phyloP scores from a whole-genome alignment of 2,888 invertebrate genomes.

The Cloeon dipterum region DNA sequence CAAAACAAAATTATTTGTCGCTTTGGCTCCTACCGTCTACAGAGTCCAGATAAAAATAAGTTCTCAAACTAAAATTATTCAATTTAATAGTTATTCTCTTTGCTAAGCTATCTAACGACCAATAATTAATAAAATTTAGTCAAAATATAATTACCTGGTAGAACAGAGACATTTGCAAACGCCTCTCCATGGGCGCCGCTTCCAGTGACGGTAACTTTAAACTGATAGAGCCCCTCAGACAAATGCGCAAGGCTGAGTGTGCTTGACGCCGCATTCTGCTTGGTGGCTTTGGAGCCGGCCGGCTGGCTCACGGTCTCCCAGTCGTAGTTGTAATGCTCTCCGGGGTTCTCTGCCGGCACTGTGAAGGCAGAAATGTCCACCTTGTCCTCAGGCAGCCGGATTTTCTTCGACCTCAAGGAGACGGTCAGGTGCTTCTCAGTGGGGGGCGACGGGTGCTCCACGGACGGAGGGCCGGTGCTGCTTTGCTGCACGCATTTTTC shows the following conservation, averaged over 20 bases:
- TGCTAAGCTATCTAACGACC: no score
- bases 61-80: no score
- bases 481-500: no score
- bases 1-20: no score
- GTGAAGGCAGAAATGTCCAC: slow-evolving; percentile 64
- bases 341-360: slow-evolving; percentile 45
- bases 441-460: slow-evolving; percentile 15
- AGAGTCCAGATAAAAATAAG: no score
- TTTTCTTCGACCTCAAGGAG: slow-evolving; percentile 50
- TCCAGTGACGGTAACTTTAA: slow-evolving; percentile 67
- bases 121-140: no score
- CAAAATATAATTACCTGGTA: slow-evolving; percentile 48
- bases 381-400: slow-evolving; percentile 62
- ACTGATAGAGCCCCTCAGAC: slow-evolving; percentile 67
- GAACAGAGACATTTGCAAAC: slow-evolving; percentile 72
- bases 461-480: no score
- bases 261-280: slow-evolving; percentile 62
- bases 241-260: slow-evolving; percentile 64
- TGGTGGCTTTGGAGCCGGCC: slow-evolving; percentile 43
- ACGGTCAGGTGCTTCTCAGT: slow-evolving; percentile 44
- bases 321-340: slow-evolving; percentile 59
- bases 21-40: no score
- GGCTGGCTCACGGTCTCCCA: slow-evolving; percentile 77
- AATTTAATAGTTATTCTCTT: no score
- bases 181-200: slow-evolving; percentile 55